Evolutionary conservation across 2,888 invertebrate species (phyloP), one percentile per base, ranked within the genome.

Genomic region (Dione juno): DNA sequence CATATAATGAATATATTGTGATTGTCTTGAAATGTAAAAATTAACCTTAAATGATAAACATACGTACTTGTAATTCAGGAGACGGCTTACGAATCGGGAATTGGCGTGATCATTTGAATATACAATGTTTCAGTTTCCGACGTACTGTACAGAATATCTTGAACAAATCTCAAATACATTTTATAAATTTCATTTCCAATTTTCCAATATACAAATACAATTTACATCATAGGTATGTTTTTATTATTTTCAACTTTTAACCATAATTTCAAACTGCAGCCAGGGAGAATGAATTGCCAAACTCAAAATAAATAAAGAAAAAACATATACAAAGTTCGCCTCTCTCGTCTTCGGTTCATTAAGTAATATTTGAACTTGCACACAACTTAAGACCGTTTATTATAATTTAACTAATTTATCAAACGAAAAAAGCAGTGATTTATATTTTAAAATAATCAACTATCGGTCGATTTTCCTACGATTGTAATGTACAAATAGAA

Each of bases 81-180:
- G 77, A 77, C 76, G 77, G 72, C 70, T 76, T 75, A 75, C 72
- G 73, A 75, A 74, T 77, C 73, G 77, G 73, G 75, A 78, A 78
- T 77, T 76, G 76, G 78, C 77, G 77, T 77, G 79, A 78, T 78
- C 78, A 78, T 77, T 78, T 78, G 82, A 81, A 83, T 81, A 81
- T 79, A 82, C 80, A 81, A 82, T 83, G 78, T 79, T 65, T 69
- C 67, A 77, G 77, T 80, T 81, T 80, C 77, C 74, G 76, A 53
- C 14, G 28, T 40, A 35, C 19, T 48, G 28, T n/a, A n/a, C 45
- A 69, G 58, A 53, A 67, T 59, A 67, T 71, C 28, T 19, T 64
- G n/a, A 37, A 57, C 57, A 50, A 61, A 61, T 61, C 43, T 61
- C 21, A 61, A 45, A 45, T n/a, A 61, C 11, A 45, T 45, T 16